Evolutionary conservation across 2,888 invertebrate species (phyloP), one percentile per base, ranked within the genome.

Genomic region (Apodemia zela): DNA sequence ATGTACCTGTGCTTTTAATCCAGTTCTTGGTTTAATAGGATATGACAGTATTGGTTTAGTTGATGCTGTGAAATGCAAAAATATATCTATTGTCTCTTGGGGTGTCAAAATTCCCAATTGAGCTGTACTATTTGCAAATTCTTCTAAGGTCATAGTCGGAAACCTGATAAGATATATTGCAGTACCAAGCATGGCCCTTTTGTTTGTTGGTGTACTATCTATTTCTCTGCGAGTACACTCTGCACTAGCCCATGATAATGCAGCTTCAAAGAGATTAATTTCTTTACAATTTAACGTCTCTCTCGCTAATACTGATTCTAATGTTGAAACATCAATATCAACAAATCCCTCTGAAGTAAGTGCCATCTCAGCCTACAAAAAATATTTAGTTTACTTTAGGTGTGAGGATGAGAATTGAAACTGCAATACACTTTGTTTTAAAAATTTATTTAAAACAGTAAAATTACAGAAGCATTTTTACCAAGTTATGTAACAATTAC

Each of bases 271-370:
- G 60, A 97, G 90, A 81, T 96, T 95, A 73, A 97, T 96, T 90
- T 99, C 99, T 85, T 97, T 97, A 82, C 98, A 98, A 85, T 98
- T 98, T 59, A 99, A 93, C 3, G 98, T 98, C 89, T 99, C 98
- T 71, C 98, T 94, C 63, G 95, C 95, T 73, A 99, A 93, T 72
- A 98, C 97, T 66, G 97, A 97, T 84, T 97, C 97, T 74, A 98
- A 93, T 33, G 98, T 98, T 72, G 97, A 96, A 75, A 96, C 95
- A 87, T 98, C 98, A 79, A 99, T 98, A 83, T 99, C 98, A 71
- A 97, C 96, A 92, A 99, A 98, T 72, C 98, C 98, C 79, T 98
- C 98, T 0, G 98, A 98, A 72, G 95, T 96, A 74, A 99, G 94
- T 65, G 98, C 98, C 95, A 98, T 97, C 92, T 98, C 98, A 79